Conservation (phyloP, 2,113 vertebrate genomes). For the Otocyon megalotis region DNA sequence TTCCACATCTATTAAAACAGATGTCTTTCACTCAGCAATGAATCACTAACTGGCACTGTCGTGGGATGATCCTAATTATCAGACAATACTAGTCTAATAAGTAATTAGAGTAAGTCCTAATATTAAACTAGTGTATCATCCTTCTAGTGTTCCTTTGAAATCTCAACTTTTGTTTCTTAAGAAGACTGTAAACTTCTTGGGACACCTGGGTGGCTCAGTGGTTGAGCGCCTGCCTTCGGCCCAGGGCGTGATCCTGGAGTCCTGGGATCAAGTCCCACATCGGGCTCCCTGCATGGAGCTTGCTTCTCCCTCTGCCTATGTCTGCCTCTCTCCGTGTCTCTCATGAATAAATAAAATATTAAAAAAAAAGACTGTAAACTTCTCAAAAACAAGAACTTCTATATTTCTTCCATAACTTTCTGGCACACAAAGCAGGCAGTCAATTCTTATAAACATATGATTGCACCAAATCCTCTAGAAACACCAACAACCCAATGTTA, state of each 20-base stretch:
- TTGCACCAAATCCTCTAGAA: not conserved
- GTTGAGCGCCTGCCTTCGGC: too few relatives aligned
- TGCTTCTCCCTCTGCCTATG: too few relatives aligned
- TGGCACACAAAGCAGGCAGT: slow-evolving; percentile 24
- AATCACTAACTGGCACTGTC: not conserved
- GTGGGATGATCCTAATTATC: not conserved
- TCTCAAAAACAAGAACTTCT: slow-evolving; percentile 29
- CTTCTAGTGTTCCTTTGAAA: not conserved
- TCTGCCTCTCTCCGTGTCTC: too few relatives aligned
- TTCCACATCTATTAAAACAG: not conserved
- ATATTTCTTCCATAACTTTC: not conserved
- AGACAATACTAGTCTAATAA: not conserved
- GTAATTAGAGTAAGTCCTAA: not conserved
- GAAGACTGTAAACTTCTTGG: not conserved
- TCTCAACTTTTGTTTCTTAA: not conserved
- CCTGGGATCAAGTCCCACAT: too few relatives aligned
- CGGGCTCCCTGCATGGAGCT: too few relatives aligned
- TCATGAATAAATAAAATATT: too few relatives aligned
- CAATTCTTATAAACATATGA: not conserved
- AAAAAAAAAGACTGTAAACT: too few relatives aligned
- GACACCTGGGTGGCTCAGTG: too few relatives aligned
- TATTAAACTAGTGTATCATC: not conserved
- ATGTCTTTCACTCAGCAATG: not conserved
- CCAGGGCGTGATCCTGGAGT: too few relatives aligned
- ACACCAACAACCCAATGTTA: not conserved